Conservation (phyloP, 2,113 vertebrate genomes). For the Gasterosteus nipponicus region DNA sequence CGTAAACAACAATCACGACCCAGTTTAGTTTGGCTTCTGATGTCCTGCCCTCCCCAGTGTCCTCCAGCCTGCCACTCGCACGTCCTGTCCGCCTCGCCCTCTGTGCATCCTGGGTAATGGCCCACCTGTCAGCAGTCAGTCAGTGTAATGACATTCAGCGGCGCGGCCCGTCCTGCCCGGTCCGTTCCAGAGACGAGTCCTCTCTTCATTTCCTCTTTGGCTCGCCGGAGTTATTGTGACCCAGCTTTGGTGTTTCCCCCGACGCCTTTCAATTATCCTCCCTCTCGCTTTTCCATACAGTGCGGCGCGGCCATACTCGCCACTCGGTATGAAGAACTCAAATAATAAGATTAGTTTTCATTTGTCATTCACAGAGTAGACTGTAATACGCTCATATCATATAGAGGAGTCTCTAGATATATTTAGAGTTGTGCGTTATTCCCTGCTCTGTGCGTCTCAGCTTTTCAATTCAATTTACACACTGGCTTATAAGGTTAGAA, state of each 20-base stretch:
- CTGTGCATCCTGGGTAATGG: constrained; percentile 68
- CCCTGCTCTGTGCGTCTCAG: not conserved
- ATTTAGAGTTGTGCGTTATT: constrained; percentile 20
- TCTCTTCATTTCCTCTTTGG: constrained; percentile 76
- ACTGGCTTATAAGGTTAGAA: constrained; percentile 17
- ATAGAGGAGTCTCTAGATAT: constrained; percentile 17
- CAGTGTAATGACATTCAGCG: constrained; percentile 71
- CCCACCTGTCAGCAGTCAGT: constrained; percentile 73
- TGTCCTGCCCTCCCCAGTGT: constrained; percentile 24
- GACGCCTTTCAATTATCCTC: constrained; percentile 73
- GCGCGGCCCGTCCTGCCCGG: too few species aligned
- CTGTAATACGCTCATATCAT: not conserved
- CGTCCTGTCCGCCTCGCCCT: constrained; percentile 60
- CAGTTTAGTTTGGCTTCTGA: constrained; percentile 50
- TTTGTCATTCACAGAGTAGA: constrained; percentile 1
- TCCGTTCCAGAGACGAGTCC: constrained; percentile 62
- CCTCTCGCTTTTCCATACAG: constrained; percentile 26
- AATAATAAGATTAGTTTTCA: constrained; percentile 31
- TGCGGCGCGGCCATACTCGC: not conserved
- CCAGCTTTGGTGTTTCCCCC: constrained; percentile 63
- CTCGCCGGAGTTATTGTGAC: constrained; percentile 68
- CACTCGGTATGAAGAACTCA: constrained; percentile 9
- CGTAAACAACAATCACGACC: constrained; percentile 50
- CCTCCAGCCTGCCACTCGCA: constrained; percentile 42
- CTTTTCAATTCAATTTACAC: constrained; percentile 42